Evolutionary conservation across 2,797 vertebrate species (phyloP).

Genomic region (Leucoraja ocellata): DNA sequence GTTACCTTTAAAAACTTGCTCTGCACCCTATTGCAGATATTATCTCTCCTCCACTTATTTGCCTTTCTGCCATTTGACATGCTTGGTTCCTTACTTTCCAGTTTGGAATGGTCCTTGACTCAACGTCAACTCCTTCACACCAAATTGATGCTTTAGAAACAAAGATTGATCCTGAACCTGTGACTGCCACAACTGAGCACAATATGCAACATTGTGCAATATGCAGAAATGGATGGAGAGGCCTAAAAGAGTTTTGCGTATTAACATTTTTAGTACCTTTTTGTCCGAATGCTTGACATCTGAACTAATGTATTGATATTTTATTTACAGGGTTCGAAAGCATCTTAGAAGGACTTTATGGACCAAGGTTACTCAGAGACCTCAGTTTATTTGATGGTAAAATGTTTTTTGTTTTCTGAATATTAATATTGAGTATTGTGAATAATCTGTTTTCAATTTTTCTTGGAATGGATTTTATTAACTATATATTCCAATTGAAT

Average conservation of each 20-base stretch:
- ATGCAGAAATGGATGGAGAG: no score
- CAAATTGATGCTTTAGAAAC: neutral
- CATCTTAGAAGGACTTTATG: constrained; percentile 98
- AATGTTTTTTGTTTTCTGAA: constrained; percentile 44
- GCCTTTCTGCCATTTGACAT: no score
- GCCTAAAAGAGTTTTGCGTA: no score
- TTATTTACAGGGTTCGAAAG: constrained; percentile 87
- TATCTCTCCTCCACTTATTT: no score
- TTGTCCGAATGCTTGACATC: no score
- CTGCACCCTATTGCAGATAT: no score
- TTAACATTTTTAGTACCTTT: neutral
- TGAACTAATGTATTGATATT: constrained; percentile 38
- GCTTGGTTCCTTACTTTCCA: no score
- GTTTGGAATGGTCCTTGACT: no score
- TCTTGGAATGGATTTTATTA: constrained; percentile 38
- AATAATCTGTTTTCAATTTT: neutral
- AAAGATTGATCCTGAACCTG: neutral
- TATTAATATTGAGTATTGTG: neutral
- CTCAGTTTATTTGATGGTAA: constrained; percentile 96
- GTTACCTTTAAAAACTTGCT: no score
- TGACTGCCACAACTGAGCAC: neutral
- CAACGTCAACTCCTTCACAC: no score
- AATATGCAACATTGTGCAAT: no score
- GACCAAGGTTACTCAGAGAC: constrained; percentile 89
- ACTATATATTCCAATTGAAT: neutral